Conservation (phyloP, 1,140 invertebrate species). For the Pinna nobilis region DNA sequence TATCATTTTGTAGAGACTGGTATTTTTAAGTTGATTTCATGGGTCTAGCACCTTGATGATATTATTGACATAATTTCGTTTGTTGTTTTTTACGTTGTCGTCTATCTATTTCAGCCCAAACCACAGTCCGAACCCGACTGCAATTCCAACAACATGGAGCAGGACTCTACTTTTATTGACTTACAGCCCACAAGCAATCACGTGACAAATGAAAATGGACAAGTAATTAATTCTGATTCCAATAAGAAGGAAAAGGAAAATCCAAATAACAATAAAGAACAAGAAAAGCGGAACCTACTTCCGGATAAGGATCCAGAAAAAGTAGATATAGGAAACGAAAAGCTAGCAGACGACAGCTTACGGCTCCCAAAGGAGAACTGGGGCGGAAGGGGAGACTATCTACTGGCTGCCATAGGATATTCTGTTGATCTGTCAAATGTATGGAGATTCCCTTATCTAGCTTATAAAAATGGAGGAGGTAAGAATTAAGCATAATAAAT, state of each 20-base stretch:
- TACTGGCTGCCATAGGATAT: slow-evolving; percentile 75
- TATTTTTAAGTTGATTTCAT: too few relatives aligned
- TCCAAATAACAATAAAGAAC: slow-evolving; percentile 10
- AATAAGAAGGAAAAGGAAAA: slow-evolving; percentile 13
- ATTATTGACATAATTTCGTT: too few relatives aligned
- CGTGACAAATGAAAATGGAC: slow-evolving; percentile 16
- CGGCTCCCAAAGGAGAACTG: slow-evolving; percentile 76
- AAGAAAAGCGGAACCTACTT: not conserved
- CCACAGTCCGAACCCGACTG: slow-evolving; percentile 1
- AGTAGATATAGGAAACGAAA: slow-evolving; percentile 10
- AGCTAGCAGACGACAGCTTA: slow-evolving; percentile 21
- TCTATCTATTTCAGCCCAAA: slow-evolving; percentile 10
- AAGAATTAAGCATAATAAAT: too few relatives aligned
- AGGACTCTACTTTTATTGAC: slow-evolving; percentile 26
- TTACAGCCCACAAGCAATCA: slow-evolving; percentile 23
- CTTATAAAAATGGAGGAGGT: slow-evolving; percentile 76
- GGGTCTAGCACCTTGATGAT: too few relatives aligned
- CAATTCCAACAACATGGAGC: slow-evolving; percentile 37
- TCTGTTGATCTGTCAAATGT: slow-evolving; percentile 77
- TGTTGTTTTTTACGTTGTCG: too few relatives aligned
- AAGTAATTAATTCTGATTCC: slow-evolving; percentile 19
- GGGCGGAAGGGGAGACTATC: slow-evolving; percentile 75
- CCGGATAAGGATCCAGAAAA: slow-evolving; percentile 27
- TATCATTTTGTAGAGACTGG: too few relatives aligned
- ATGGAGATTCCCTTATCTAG: slow-evolving; percentile 76